Base-by-base conservation (phyloP, 2,113 vertebrate species). In the Colossoma macropomum region DNA sequence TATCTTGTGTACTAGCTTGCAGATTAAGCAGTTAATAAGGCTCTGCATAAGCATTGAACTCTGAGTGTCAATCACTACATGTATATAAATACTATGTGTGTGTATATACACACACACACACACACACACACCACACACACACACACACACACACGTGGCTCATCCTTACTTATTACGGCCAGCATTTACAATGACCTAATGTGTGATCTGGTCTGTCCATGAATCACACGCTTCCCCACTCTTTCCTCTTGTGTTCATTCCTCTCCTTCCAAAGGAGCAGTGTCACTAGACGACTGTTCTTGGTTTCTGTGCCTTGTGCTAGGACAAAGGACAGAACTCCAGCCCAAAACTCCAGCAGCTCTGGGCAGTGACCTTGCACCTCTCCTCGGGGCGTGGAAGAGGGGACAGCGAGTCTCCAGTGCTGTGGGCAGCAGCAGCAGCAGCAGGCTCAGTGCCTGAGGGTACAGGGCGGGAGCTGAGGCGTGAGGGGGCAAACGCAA, bases 381-480 rank as follows among this genome's bases (percentile, higher is more conserved):
- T 82, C 79, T 82, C 70, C 75, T 84, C 75, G 16, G 79, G 78
- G 59, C 63, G 79, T 73, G 70, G 82, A 79, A 74, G 79, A 74
- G 83, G 13, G 72, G 75, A 59, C n/a, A 78, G 75, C 71, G 68
- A 85, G 38, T 32, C 23, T 71, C 38, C 45, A 69, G 82, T 50
- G 69, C 50, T 73, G 74, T 77, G 82, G 85, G 82, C 48, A 75
- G 80, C 38, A 38, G 73, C 73, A 30, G 74, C 45, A 60, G 74
- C 71, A 77, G 81, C 73, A 78, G 79, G 85, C 79, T 77, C 69
- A 82, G 63, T 54, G 82, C 83, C 86, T 82, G 83, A 87, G 79
- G 86, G 86, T 74, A 68, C 41, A 34, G 66, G 70, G 81, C 84
- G 80, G 81, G 59, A 70, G 52, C 23, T 80, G 86, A 87, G 69